Conservation (phyloP, 1,140 invertebrate species). For the Apis florea region DNA sequence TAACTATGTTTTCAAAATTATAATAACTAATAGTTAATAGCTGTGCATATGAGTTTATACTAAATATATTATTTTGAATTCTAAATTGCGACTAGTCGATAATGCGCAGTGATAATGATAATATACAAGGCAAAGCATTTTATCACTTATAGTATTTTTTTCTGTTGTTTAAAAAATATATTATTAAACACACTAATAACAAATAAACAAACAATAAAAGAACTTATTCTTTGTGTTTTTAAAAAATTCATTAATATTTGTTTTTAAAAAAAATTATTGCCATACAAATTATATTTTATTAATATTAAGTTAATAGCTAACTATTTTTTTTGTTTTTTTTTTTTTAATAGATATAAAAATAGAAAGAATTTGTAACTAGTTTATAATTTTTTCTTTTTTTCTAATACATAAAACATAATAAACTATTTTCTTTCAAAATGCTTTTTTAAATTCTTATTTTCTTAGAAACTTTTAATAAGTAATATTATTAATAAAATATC, state of each 20-base stretch:
- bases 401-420: background rate
- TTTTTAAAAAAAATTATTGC: background rate
- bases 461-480: background rate
- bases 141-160: conserved; percentile 28
- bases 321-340: background rate
- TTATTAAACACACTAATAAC: conserved; percentile 2
- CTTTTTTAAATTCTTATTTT: background rate
- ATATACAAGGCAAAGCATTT: conserved; percentile 12
- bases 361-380: background rate
- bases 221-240: background rate
- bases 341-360: background rate
- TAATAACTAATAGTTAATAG: no score
- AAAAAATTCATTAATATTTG: background rate
- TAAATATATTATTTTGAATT: no score
- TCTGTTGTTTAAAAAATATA: background rate
- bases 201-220: conserved; percentile 9
- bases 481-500: no score
- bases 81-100: no score
- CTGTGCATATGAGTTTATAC: no score
- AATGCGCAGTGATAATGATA: background rate
- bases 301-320: no score
- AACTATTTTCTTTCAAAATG: background rate
- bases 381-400: background rate
- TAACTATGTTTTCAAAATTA: no score
- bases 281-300: no score